A percentile compares a stretch with the other conserved stretches of the same genome.
Evolutionary conservation across 1,140 invertebrate species (phyloP).

Genomic region (Drosophila tropicalis): DNA sequence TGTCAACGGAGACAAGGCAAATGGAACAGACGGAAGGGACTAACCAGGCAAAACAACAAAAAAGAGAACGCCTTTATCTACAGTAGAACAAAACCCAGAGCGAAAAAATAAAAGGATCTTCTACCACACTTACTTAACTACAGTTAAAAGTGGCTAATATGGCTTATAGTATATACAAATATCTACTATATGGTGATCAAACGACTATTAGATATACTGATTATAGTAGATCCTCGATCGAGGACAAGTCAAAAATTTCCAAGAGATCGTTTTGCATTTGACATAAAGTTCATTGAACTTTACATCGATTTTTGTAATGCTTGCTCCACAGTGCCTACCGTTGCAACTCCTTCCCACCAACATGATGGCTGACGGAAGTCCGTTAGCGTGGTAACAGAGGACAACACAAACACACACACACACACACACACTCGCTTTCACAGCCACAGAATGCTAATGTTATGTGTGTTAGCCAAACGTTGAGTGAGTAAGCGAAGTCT

Average conservation of each 20-base stretch:
- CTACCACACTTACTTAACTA: no score
- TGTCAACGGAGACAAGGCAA: conserved; percentile 1
- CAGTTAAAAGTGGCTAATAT: no score
- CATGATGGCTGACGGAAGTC: conserved; percentile 45
- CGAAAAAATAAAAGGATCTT: no score
- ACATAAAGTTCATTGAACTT: not conserved
- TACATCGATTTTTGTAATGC: not conserved
- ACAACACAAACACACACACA: not conserved
- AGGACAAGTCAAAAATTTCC: no score
- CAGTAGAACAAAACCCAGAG: not conserved
- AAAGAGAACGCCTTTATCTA: not conserved
- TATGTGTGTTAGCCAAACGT: conserved; percentile 18
- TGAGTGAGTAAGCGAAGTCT: conserved; percentile 33
- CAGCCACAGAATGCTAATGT: conserved; percentile 45
- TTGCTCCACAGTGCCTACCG: not conserved
- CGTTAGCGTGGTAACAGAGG: conserved; percentile 33
- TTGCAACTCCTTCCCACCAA: not conserved
- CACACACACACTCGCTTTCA: not conserved
- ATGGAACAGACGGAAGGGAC: not conserved
- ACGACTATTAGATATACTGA: no score
- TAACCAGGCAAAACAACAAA: not conserved
- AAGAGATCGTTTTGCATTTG: no score
- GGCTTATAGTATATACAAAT: no score
- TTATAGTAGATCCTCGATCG: not conserved
- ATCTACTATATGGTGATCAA: no score